Evolutionary conservation across 2,888 invertebrate species (phyloP), one percentile per base, ranked within the genome.

Genomic region (Habroteleia sp.): DNA sequence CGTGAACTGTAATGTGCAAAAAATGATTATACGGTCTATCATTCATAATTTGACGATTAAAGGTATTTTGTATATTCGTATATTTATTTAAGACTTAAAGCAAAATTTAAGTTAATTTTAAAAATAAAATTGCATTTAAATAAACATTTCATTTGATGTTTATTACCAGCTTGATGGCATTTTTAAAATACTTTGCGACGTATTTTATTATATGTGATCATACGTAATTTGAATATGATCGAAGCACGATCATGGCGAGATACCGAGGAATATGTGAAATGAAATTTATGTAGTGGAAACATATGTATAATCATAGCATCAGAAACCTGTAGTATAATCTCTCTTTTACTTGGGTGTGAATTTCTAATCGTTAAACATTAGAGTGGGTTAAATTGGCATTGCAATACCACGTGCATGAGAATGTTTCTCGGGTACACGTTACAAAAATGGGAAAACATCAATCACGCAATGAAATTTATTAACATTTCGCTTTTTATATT

Each of bases 371-470:
- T 6, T 46, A 46, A 39, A 46, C 66, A 56, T 66, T 66, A 48
- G 46, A 56, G 46, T 56, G 66, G 66, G 66, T 66, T 56, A 66
- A 66, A 66, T 66, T 39, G 39, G 39, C 29, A 54, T 46, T 54
- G 65, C 65, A 54, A 66, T 17, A 66, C 39, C 65, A 54, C 54
- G 56, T 66, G 68, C 41, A 48, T 58, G 48, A 48, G 48, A 68
- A 41, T 46, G 66, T 68, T 68, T 58, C 56, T 68, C 39, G 41
- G 41, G n/a, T n/a, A 3, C 41, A 27, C 11, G 46, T 39, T 68
- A 68, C 58, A 48, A 68, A 68, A 68, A 68, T 68, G 58, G 56
- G n/a, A 33, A 56, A 68, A 68, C 58, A 68, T 68, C 58, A 68
- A 68, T 68, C 68, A 68, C 17, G 41, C 56, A 33, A 41, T 31